Evolutionary conservation across 2,797 vertebrate species (phyloP).

Genomic region (Tamandua tetradactyla): DNA sequence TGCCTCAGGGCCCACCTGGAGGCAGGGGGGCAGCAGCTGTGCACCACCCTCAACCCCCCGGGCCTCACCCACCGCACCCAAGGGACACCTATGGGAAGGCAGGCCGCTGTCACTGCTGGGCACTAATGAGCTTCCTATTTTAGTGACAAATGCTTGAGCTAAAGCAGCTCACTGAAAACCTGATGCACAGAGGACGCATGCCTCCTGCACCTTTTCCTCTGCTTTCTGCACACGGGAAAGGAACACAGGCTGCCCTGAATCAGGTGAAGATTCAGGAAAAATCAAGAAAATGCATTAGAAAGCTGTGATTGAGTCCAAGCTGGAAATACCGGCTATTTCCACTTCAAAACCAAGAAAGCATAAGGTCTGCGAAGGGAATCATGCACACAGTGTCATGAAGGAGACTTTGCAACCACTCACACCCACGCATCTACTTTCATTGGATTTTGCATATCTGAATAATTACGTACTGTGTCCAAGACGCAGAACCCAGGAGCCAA

Average conservation of each 20-base stretch:
- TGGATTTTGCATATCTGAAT: not conserved
- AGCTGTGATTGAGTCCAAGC: constrained; percentile 58
- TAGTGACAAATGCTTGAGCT: constrained; percentile 68
- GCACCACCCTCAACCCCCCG: too few relatives aligned
- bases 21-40: too few relatives aligned
- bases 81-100: too few relatives aligned
- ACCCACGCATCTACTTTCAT: not conserved
- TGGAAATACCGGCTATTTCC: constrained; percentile 65
- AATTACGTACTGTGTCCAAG: not conserved
- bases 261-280: constrained; percentile 54
- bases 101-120: constrained; percentile 19
- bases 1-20: too few relatives aligned
- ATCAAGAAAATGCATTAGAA: constrained; percentile 65
- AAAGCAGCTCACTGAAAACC: constrained; percentile 42
- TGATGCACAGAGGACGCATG: constrained; percentile 3
- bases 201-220: constrained; percentile 40
- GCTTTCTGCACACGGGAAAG: not conserved
- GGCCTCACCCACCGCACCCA: too few relatives aligned
- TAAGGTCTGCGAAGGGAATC: constrained; percentile 1
- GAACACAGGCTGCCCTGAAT: constrained; percentile 44
- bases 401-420: not conserved
- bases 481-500: constrained; percentile 1
- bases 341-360: constrained; percentile 56
- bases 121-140: constrained; percentile 60
- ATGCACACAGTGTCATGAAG: not conserved